Base-by-base conservation (phyloP, 2,797 vertebrate species). In the Danio kyathit region DNA sequence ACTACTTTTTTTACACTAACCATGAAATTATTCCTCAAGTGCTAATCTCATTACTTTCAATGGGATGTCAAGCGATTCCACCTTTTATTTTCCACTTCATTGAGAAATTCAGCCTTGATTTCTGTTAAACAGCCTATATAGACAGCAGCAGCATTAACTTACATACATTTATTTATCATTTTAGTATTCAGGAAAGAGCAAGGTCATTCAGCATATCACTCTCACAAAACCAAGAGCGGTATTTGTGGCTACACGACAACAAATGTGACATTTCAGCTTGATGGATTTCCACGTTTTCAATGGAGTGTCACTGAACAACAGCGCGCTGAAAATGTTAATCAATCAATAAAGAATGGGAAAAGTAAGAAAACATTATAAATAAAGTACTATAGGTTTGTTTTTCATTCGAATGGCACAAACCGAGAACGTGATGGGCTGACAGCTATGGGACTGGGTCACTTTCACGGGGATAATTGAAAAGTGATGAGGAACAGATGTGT, bases 401-500 rank as follows among this genome's bases (percentile, higher is more conserved):
- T 56, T 80, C 41, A 70, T 66, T 41, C 16, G 8, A 64, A 79
- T 10, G 43, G 41, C 17, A 73, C 61, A 38, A 71, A 21, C 38
- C 43, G 67, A 72, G 56, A 72, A 19, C 8, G 29, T 60, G 49
- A 64, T 46, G 78, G 59, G 59, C 59, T 63, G 74, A 51, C 41
- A 48, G 64, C 56, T 17, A 41, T 11, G 48, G 44, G 61, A 51
- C 60, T 59, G 74, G 57, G 56, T 73, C 44, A 52, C 78, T 44
- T 59, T 78, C 48, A 74, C 54, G 12, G 38, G 69, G 21, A 70
- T 70, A 64, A 74, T 51, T 63, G 81, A 80, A 76, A 64, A 51
- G 51, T 70, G 78, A 83, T 60, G 81, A 70, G 69, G 70, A 80
- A 80, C 79, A 80, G 59, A 83, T 78, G 81, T 74, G 54, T 16